Evolutionary conservation across 2,888 invertebrate species (phyloP).

Genomic region (Camptogramma bilineatum): DNA sequence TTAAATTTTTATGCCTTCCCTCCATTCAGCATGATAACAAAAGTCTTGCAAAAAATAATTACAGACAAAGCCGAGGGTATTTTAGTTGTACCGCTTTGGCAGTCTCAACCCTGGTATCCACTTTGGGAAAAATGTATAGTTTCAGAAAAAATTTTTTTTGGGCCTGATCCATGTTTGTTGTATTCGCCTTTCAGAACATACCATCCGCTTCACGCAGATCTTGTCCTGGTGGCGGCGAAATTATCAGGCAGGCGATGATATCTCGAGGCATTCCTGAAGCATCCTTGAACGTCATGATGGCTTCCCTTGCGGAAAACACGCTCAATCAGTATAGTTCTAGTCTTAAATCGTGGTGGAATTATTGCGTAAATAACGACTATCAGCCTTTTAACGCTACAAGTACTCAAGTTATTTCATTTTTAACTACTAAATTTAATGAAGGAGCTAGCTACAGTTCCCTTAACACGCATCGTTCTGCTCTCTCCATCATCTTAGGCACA

Average conservation of each 20-base stretch:
- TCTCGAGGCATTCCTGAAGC: slow-evolving; percentile 22
- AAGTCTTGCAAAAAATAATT: slow-evolving; percentile 17
- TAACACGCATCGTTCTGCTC: slow-evolving; percentile 1
- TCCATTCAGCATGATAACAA: slow-evolving; percentile 2
- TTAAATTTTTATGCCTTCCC: slow-evolving; percentile 6
- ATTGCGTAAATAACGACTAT: slow-evolving; percentile 28
- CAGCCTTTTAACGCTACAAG: slow-evolving; percentile 4
- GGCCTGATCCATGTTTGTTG: slow-evolving; percentile 36
- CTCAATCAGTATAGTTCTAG: slow-evolving; percentile 14
- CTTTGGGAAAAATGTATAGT: slow-evolving; percentile 27
- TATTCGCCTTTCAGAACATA: slow-evolving; percentile 41
- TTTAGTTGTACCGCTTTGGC: slow-evolving; percentile 43
- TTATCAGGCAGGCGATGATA: slow-evolving; percentile 40
- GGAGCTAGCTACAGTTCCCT: slow-evolving; percentile 21
- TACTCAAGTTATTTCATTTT: slow-evolving; percentile 29
- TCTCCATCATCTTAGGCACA: slow-evolving; percentile 1
- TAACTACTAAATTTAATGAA: slow-evolving; percentile 32
- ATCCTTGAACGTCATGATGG: slow-evolving; percentile 36
- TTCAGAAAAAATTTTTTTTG: slow-evolving; percentile 35
- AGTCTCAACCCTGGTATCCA: slow-evolving; percentile 45
- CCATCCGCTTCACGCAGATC: slow-evolving; percentile 37
- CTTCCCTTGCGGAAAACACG: slow-evolving; percentile 38
- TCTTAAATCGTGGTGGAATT: slow-evolving; percentile 35
- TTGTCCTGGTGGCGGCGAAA: slow-evolving; percentile 40
- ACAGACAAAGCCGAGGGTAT: slow-evolving; percentile 40